Conservation (phyloP, 2,888 invertebrate species). For the Callyntrura sp. region DNA sequence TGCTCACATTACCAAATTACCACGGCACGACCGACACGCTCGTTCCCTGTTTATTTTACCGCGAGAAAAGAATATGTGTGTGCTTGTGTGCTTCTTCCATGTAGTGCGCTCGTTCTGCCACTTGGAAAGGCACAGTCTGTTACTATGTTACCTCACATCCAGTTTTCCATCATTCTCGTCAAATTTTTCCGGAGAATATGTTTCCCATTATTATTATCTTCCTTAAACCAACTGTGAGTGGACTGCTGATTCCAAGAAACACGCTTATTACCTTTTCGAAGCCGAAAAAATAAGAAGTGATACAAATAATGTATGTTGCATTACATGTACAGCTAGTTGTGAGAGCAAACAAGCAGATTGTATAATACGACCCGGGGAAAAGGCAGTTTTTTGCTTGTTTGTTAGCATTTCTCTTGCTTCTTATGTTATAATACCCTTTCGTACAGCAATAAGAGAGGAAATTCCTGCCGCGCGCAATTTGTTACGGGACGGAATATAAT, state of each 20-base stretch:
- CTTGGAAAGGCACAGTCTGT: too few species aligned
- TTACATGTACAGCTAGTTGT: background rate
- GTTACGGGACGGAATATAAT: constrained; percentile 6
- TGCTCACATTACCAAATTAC: too few species aligned
- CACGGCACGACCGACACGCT: too few species aligned
- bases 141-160: background rate
- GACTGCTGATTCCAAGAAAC: background rate
- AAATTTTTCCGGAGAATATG: constrained; percentile 3
- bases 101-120: too few species aligned
- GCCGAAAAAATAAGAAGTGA: background rate
- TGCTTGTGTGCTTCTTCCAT: too few species aligned
- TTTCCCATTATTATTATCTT: background rate
- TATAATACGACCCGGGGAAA: background rate
- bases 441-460: background rate
- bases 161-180: constrained; percentile 17
- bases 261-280: too few species aligned
- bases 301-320: background rate
- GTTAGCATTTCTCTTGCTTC: too few species aligned
- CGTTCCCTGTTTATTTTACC: too few species aligned
- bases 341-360: background rate
- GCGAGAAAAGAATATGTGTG: too few species aligned
- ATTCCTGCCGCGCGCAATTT: constrained; percentile 20
- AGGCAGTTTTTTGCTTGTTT: background rate
- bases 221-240: background rate
- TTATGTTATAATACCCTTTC: too few species aligned